Evolutionary conservation across 2,797 vertebrate genomes (phyloP), one percentile per base, ranked within the genome.

Genomic region (Alca torda): DNA sequence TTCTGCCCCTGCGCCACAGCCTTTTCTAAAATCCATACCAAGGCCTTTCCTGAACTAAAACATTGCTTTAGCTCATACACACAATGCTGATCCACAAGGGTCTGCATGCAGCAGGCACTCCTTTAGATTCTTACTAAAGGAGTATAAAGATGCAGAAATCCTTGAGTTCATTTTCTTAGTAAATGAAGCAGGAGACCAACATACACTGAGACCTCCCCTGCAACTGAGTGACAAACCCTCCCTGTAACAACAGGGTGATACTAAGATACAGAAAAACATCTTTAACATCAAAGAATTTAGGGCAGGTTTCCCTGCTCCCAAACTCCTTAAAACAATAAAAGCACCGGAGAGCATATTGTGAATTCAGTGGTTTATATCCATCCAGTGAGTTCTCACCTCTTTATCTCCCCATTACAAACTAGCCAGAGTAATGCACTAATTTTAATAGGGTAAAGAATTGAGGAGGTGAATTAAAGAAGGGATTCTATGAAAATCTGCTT

Each of bases 61-160:
- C 20, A 41, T 1, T 17, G 10, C 2, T 1, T 37, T 37, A 73
- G 37, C 25, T 73, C 16, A 63, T 0, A 26, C 0, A 3, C 39
- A 48, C 31, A 16, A 37, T 5, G 16, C 19, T 37, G 43, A 85
- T 14, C 33, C 46, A 51, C n/a, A 46, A 37, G 10, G 9, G 21
- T 16, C 18, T 51, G 24, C n/a, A 68, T 35, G 30, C 4, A 79
- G 35, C n/a, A 73, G 33, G 13, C 16, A 53, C 25, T 37, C 39
- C 26, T 64, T 23, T 1, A 21, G 13, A n/a, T 50, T 20, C 57
- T 64, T 41, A 45, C 13, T 57, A 18, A 63, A 69, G 21, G 26
- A 54, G 5, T 8, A n/a, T 33, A 43, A 65, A 48, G n/a, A 64
- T 15, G 20, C 53, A 84, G 4, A 81, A 84, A 64, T n/a, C 14